phyloP scores from a whole-genome alignment of 1,140 invertebrate species.

The Ips nitidus region DNA sequence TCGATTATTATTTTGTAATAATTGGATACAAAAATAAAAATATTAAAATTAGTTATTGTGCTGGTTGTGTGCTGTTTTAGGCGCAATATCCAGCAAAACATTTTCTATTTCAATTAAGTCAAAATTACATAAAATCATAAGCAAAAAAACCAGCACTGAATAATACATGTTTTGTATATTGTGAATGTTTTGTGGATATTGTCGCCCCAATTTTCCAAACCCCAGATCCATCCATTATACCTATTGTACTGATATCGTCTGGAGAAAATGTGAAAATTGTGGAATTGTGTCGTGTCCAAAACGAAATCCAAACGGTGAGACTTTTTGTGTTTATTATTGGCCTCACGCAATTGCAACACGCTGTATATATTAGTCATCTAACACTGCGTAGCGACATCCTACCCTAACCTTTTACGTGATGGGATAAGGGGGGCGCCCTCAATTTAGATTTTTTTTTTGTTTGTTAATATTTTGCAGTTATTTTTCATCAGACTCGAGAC shows the following conservation, averaged over 20 bases:
- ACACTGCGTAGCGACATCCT: slow-evolving; percentile 40
- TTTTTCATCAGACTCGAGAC: slow-evolving; percentile 42
- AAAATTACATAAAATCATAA: too few relatives aligned
- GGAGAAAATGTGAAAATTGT: slow-evolving; percentile 22
- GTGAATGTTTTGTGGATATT: slow-evolving; percentile 38
- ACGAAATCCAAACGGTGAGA: slow-evolving; percentile 42
- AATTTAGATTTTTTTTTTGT: slow-evolving; percentile 40
- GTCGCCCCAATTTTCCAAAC: not conserved
- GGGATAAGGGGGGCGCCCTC: slow-evolving; percentile 65
- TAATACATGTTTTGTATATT: not conserved
- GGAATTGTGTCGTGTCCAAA: slow-evolving; percentile 33
- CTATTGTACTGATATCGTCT: not conserved
- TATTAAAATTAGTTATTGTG: slow-evolving; percentile 17
- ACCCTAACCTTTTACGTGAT: slow-evolving; percentile 55
- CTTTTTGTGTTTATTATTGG: slow-evolving; percentile 24
- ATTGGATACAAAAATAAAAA: slow-evolving; percentile 46
- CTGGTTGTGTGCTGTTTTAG: slow-evolving; percentile 36
- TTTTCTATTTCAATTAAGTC: slow-evolving; percentile 3
- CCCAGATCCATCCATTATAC: slow-evolving; percentile 9
- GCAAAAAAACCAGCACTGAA: too few relatives aligned
- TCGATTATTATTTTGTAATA: slow-evolving; percentile 51
- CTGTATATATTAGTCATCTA: slow-evolving; percentile 18
- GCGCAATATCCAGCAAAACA: slow-evolving; percentile 38
- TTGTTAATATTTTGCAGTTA: slow-evolving; percentile 9
- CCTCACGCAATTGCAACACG: not conserved